phyloP scores from a whole-genome alignment of 1,140 invertebrate species.

The Drosophila serrata region DNA sequence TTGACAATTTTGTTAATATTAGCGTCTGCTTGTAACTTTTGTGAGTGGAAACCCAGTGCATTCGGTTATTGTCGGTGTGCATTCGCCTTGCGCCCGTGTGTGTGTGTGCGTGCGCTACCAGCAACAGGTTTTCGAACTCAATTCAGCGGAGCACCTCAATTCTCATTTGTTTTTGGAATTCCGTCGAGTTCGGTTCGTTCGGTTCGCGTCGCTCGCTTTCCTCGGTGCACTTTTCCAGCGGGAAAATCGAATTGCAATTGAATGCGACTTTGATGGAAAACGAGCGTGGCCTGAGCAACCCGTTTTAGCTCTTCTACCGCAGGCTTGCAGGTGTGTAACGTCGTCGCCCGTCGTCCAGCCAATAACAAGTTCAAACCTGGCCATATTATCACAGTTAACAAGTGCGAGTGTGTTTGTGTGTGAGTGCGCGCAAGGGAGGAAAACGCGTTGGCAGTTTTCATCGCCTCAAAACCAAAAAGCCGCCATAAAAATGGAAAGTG shows the following conservation, averaged over 20 bases:
- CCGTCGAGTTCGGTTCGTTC: conserved; percentile 39
- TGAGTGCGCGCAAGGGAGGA: conserved; percentile 39
- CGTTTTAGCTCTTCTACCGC: conserved; percentile 16
- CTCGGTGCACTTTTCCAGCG: conserved; percentile 19
- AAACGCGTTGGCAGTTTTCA: conserved; percentile 68
- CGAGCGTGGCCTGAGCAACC: conserved; percentile 19
- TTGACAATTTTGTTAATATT: not conserved
- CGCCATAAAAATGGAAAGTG: conserved; percentile 72
- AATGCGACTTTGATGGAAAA: conserved; percentile 33
- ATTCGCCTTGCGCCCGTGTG: conserved; percentile 7
- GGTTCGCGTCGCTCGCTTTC: conserved; percentile 14
- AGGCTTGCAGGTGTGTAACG: conserved; percentile 30
- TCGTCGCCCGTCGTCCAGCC: conserved; percentile 15
- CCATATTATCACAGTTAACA: conserved; percentile 58
- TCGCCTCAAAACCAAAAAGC: conserved; percentile 38
- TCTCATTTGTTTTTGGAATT: conserved; percentile 41
- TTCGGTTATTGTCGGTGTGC: conserved; percentile 15
- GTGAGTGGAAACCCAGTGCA: conserved; percentile 12
- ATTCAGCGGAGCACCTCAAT: conserved; percentile 20
- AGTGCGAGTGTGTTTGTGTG: conserved; percentile 24
- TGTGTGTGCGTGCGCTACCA: conserved; percentile 87
- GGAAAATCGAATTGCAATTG: conserved; percentile 40
- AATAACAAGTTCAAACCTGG: conserved; percentile 73
- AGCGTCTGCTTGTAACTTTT: not conserved
- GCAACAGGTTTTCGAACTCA: conserved; percentile 85